Evolutionary conservation across 2,797 vertebrate species (phyloP).

Genomic region (Manis javanica): DNA sequence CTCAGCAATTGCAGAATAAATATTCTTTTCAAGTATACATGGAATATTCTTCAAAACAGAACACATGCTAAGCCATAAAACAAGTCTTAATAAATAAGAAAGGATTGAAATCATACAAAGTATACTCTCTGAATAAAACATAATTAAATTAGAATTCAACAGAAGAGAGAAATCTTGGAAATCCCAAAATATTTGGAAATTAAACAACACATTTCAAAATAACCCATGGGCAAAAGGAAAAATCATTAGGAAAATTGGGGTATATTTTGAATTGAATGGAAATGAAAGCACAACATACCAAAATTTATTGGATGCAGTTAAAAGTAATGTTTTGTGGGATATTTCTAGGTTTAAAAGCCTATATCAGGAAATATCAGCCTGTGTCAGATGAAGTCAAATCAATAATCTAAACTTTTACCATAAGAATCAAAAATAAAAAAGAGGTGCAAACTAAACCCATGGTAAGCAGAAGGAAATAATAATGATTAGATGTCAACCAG

Average conservation of each 20-base stretch:
- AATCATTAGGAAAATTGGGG: conserved; percentile 21
- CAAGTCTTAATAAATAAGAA: not conserved
- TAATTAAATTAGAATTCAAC: not conserved
- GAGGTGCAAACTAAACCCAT: not conserved
- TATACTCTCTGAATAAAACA: not conserved
- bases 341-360: not conserved
- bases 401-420: not conserved
- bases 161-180: not conserved
- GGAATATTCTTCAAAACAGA: not conserved
- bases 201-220: not conserved
- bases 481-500: not conserved
- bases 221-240: not conserved
- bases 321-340: not conserved
- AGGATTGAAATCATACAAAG: not conserved
- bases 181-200: not conserved
- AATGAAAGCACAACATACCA: not conserved
- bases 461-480: not conserved
- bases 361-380: not conserved
- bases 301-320: not conserved
- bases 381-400: not conserved
- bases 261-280: not conserved
- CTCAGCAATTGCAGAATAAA: not conserved
- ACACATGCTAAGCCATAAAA: not conserved
- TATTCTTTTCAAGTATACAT: conserved; percentile 6
- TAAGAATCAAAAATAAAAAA: not conserved